Percentiles rank a stretch among this genome's conserved stretches.
Conservation (phyloP, 2,113 vertebrate genomes). For the Dicerorhinus sumatrensis region DNA sequence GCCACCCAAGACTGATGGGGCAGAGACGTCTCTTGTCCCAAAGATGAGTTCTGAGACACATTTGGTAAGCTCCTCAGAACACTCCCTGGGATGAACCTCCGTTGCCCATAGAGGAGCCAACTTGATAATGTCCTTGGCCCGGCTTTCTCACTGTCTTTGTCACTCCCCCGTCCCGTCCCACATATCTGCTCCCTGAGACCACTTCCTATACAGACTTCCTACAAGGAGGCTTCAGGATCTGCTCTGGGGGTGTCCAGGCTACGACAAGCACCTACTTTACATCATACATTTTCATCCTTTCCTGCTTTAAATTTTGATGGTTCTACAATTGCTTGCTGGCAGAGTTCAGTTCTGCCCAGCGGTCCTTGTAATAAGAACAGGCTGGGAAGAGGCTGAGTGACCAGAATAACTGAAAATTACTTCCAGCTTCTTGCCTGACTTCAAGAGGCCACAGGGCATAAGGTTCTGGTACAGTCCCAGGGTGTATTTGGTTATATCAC, state of each 20-base stretch:
- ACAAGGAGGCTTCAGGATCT: background rate
- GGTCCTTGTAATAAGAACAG: constrained; percentile 66
- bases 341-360: constrained; percentile 55
- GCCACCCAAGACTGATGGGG: background rate
- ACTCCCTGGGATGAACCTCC: background rate
- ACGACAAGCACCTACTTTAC: background rate
- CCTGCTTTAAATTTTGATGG: constrained; percentile 4
- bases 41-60: background rate
- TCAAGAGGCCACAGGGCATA: constrained; percentile 38
- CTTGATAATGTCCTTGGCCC: background rate
- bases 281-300: background rate
- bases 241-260: background rate
- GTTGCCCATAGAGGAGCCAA: background rate
- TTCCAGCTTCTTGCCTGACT: constrained; percentile 69
- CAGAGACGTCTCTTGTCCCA: background rate
- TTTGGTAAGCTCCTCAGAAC: background rate
- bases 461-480: background rate
- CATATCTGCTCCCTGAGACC: background rate
- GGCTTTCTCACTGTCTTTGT: background rate
- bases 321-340: constrained; percentile 36
- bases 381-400: constrained; percentile 39
- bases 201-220: background rate
- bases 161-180: rapidly evolving
- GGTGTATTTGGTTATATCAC: background rate
- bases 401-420: constrained; percentile 57